Evolutionary conservation across 2,113 vertebrate species (phyloP).

Genomic region (Sander vitreus): DNA sequence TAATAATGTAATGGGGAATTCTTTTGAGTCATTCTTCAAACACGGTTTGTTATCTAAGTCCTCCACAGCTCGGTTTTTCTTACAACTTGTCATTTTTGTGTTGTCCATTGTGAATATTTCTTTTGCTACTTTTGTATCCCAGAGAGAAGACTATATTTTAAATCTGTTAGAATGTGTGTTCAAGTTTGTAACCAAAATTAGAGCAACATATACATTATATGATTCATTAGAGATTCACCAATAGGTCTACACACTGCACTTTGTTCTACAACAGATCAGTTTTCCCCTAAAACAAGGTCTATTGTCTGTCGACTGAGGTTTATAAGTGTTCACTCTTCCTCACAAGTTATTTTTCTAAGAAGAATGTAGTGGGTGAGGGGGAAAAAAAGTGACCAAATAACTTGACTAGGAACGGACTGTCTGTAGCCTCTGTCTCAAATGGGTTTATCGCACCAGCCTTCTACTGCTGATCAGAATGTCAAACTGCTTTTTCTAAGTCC

Average conservation of each 20-base stretch:
- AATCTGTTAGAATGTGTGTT: constrained; percentile 76
- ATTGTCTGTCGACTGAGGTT: constrained; percentile 60
- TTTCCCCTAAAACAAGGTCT: constrained; percentile 64
- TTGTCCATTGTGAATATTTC: constrained; percentile 64
- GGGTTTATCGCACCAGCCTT: constrained; percentile 83
- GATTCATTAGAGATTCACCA: constrained; percentile 64
- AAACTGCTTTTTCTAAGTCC: constrained; percentile 75
- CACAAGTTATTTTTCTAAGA: constrained; percentile 79
- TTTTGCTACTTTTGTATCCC: constrained; percentile 85
- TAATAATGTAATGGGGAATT: constrained; percentile 8
- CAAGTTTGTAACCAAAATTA: constrained; percentile 83
- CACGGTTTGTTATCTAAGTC: constrained; percentile 9
- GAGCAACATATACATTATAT: constrained; percentile 62
- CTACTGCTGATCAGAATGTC: constrained; percentile 79
- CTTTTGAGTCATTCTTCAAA: constrained; percentile 35
- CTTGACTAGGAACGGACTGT: constrained; percentile 74
- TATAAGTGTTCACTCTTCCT: constrained; percentile 71
- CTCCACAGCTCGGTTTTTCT: constrained; percentile 29
- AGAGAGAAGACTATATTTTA: constrained; percentile 80
- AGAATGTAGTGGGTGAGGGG: constrained; percentile 67
- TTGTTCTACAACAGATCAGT: constrained; percentile 69
- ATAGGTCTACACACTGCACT: constrained; percentile 82
- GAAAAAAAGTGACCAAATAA: constrained; percentile 83
- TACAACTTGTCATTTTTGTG: constrained; percentile 36
- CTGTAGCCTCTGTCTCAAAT: constrained; percentile 68